Conservation (phyloP, 92 coral and sea anemone species). For the Diadumene lineata region DNA sequence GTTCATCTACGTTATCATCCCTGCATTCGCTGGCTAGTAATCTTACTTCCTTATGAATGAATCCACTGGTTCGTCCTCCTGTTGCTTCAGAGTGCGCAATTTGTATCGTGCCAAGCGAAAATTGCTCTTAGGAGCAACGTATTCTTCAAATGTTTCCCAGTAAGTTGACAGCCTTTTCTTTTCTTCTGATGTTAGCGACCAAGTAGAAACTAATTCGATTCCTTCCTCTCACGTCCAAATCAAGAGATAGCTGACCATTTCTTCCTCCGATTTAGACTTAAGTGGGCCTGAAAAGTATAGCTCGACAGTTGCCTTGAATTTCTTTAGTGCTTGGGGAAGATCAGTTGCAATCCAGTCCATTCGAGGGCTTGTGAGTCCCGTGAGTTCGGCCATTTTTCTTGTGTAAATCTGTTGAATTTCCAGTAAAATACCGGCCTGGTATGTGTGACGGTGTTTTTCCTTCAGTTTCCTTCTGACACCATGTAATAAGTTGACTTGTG, state of each 20-base stretch:
- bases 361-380: too few relatives aligned
- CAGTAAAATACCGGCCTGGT: too few relatives aligned
- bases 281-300: conserved; percentile 23
- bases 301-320: conserved; percentile 57
- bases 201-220: conserved; percentile 56
- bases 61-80: conserved; percentile 30
- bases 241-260: conserved; percentile 43
- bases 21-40: conserved; percentile 61
- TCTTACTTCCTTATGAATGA: conserved; percentile 61
- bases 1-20: conserved; percentile 36
- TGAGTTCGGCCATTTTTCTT: too few relatives aligned
- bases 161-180: conserved; percentile 52
- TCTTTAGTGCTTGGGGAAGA: conserved; percentile 57
- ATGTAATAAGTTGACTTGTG: too few relatives aligned
- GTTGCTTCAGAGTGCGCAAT: conserved; percentile 36
- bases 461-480: too few relatives aligned
- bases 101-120: conserved; percentile 51
- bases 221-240: conserved; percentile 56
- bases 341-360: conserved; percentile 67
- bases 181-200: conserved; percentile 45
- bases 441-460: too few relatives aligned
- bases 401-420: too few relatives aligned
- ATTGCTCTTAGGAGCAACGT: conserved; percentile 56
- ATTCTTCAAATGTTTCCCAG: conserved; percentile 64
- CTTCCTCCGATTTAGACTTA: conserved; percentile 8